phyloP scores from a whole-genome alignment of 64 coral and sea anemone species.

The Dendronephthya gigantea region DNA sequence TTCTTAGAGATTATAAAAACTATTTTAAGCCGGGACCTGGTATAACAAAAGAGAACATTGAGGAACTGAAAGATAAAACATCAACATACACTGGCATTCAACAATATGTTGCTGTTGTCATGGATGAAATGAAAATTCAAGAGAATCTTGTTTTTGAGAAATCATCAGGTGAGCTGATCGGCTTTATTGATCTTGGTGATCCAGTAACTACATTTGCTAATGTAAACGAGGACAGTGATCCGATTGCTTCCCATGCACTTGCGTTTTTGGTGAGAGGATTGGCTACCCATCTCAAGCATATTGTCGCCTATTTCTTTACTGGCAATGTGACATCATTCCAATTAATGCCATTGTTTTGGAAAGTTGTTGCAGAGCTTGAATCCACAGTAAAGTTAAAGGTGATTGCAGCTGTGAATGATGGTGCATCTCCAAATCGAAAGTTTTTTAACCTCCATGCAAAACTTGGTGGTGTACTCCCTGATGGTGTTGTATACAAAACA shows the following conservation, averaged over 20 bases:
- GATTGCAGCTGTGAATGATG: no score
- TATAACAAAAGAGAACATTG: not conserved
- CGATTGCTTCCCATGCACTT: constrained; percentile 31
- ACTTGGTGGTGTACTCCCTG: no score
- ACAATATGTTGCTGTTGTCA: not conserved
- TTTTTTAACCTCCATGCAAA: no score
- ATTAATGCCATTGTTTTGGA: no score
- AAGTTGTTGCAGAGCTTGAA: no score
- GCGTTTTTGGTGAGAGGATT: constrained; percentile 25
- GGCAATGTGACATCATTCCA: not conserved
- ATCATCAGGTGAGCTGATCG: constrained; percentile 20
- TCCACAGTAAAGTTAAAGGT: no score
- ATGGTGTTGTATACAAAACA: no score
- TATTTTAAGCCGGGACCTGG: not conserved
- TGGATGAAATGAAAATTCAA: constrained; percentile 30
- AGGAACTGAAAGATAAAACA: not conserved
- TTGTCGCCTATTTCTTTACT: constrained; percentile 19
- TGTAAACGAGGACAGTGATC: not conserved
- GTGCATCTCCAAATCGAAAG: no score
- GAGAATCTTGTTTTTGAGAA: constrained; percentile 22
- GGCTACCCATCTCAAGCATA: constrained; percentile 12
- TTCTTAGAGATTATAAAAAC: constrained; percentile 17
- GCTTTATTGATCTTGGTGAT: constrained; percentile 22
- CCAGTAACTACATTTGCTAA: constrained; percentile 10
- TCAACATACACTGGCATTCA: not conserved